Percentiles rank a stretch among this genome's conserved stretches.
Evolutionary conservation across 2,113 vertebrate genomes (phyloP).

Genomic region (Alosa alosa): DNA sequence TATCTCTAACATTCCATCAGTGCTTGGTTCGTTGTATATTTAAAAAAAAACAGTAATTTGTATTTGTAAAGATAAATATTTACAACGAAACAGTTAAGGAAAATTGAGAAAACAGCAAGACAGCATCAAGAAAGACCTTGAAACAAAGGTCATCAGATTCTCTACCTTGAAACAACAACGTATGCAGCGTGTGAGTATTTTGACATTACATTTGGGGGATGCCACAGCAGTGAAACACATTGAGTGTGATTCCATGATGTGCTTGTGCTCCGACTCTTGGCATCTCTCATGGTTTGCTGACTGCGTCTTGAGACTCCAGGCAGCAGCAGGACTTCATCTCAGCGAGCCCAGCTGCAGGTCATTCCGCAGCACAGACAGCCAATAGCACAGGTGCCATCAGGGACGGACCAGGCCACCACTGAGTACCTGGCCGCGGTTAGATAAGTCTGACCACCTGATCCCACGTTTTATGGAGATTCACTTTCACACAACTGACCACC

Average conservation of each 20-base stretch:
- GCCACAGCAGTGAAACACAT: neutral
- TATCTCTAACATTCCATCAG: neutral
- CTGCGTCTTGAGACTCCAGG: neutral
- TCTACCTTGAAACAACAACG: neutral
- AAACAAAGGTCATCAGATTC: neutral
- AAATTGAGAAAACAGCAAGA: neutral
- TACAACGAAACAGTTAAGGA: neutral
- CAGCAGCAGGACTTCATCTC: neutral
- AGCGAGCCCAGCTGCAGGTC: neutral
- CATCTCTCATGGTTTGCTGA: neutral
- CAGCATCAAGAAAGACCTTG: neutral
- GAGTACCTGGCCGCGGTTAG: neutral
- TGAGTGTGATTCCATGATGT: neutral
- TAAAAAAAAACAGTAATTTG: neutral
- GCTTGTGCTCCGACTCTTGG: neutral
- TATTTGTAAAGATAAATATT: neutral
- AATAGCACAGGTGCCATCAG: neutral
- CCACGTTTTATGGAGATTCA: neutral
- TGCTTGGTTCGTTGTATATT: neutral
- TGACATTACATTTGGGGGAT: neutral
- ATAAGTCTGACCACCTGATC: slow-evolving; percentile 1
- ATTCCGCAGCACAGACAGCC: neutral
- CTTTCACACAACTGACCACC: neutral
- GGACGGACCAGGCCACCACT: neutral
- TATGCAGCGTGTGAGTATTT: neutral